Evolutionary conservation across 2,888 invertebrate genomes (phyloP).

Genomic region (Pristionchus mayeri): DNA sequence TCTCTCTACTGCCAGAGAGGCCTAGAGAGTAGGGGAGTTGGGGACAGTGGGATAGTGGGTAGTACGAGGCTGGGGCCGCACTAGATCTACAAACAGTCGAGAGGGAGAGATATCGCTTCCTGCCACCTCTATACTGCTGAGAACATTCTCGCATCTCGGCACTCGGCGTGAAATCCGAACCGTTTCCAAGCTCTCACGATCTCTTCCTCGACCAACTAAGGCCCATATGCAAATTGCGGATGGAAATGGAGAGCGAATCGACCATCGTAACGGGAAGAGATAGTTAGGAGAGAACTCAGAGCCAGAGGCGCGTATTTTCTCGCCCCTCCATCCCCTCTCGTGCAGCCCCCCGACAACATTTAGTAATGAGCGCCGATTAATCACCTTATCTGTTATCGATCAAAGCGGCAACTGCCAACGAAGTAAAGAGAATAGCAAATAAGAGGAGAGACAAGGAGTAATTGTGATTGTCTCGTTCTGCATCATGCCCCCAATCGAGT

Average conservation of each 20-base stretch:
- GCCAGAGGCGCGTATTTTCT: background rate
- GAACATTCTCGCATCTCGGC: constrained; percentile 21
- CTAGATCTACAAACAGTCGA: constrained; percentile 17
- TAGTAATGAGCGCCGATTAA: background rate
- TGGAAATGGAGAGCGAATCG: constrained; percentile 24
- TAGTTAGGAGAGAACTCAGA: background rate
- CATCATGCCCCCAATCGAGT: background rate
- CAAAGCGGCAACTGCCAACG: constrained; percentile 2
- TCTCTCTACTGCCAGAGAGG: too few relatives aligned
- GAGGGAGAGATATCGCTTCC: constrained; percentile 27
- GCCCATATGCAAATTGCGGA: constrained; percentile 34
- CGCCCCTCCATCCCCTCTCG: constrained; percentile 6
- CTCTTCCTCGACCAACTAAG: constrained; percentile 29
- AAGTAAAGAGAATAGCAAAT: background rate
- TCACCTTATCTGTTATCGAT: constrained; percentile 13
- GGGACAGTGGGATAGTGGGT: too few relatives aligned
- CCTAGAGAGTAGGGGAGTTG: too few relatives aligned
- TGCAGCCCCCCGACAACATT: constrained; percentile 4
- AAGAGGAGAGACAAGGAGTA: too few relatives aligned
- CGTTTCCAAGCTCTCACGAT: constrained; percentile 18
- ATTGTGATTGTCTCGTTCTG: too few relatives aligned
- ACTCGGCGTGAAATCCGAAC: constrained; percentile 29
- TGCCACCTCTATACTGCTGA: constrained; percentile 34
- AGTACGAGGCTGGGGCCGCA: too few relatives aligned
- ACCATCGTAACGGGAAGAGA: background rate